Base-by-base conservation (phyloP, 2,888 invertebrate species). In the Sericinus montela region DNA sequence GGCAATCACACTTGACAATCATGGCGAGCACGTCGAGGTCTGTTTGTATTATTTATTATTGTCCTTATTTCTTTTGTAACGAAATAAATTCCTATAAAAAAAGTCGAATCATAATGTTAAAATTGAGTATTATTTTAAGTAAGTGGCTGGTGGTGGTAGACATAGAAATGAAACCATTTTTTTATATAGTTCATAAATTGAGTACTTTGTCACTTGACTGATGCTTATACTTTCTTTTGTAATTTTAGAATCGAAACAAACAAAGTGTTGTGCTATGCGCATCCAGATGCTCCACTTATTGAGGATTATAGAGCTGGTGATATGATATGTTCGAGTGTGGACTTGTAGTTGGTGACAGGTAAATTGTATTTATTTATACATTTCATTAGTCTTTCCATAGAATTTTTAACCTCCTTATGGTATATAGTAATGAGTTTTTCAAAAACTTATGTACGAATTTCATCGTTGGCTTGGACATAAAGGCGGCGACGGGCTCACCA, bases 321-420 rank as follows among this genome's bases (percentile, higher is more conserved):
- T 89, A 96, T 98, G 92, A 98, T 99, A 68, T 99, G 99, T 80
- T 97, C 98, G 98, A 98, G 89, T 99, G 99, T 90, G 99, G 99
- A n/a, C 91, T 99, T 51, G 99, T 99, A 42, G 99, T 99, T 16
- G 99, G 99, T 10, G 99, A 99, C 88, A 93, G 97, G 97, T 96
- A 89, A 76, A 73, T 58, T 45, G 41, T 57, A 47, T 3, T 41
- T 44, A 19, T 32, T 38, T 32, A 10, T 13, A 9, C 3, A n/a
- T 10, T 8, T 42, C 6, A 8, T 34, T 30, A 11, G n/a, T n/a
- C n/a, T 43, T 23, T 13, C 13, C 14, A 1, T 15, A 23, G 13
- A 11, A n/a, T n/a, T n/a, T n/a, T n/a, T n/a, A n/a, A n/a, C n/a
- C n/a, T n/a, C n/a, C n/a, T n/a, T n/a, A n/a, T n/a, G n/a, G n/a